These are phyloP conservation scores for Coregonus suidteri DNA, from an alignment of 2,797 vertebrate genomes.

Conservation along the genomic window DNA sequence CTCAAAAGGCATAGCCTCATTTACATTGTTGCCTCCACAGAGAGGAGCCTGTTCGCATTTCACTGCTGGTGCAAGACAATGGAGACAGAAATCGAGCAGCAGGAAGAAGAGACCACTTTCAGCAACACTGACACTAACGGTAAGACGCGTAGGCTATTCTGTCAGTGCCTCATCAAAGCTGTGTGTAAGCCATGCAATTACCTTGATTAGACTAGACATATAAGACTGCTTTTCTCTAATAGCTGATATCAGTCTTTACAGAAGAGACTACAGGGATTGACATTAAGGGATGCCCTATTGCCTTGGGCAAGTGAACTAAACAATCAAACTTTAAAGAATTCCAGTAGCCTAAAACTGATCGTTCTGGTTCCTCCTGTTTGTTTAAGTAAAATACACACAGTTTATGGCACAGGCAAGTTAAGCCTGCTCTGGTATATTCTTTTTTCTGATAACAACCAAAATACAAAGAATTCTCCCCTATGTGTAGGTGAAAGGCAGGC, in stretches of 20 bases:
- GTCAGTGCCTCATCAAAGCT: neutral
- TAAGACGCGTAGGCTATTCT: conserved; percentile 58
- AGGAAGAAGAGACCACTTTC: conserved; percentile 88
- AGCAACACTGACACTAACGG: conserved; percentile 95
- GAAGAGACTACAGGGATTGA: no score
- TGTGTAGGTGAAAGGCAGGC: no score
- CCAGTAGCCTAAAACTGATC: no score
- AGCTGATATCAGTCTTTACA: neutral
- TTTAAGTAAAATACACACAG: no score
- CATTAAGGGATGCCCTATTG: no score
- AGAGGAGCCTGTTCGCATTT: conserved; percentile 70
- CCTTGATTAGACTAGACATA: neutral
- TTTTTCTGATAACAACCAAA: no score
- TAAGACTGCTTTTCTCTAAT: neutral
- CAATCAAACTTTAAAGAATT: no score
- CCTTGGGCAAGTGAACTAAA: no score
- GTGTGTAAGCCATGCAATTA: neutral
- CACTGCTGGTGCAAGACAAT: conserved; percentile 78
- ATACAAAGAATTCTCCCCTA: no score
- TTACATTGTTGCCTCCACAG: conserved; percentile 13
- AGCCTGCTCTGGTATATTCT: no score
- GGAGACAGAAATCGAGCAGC: conserved; percentile 94
- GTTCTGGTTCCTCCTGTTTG: no score
- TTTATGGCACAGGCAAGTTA: no score
- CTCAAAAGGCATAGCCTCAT: neutral